A percentile compares a stretch with the other conserved stretches of the same genome.
These are phyloP conservation scores for Melipona bicolor DNA, from an alignment of 2,888 invertebrate species.

Conservation along the genomic window DNA sequence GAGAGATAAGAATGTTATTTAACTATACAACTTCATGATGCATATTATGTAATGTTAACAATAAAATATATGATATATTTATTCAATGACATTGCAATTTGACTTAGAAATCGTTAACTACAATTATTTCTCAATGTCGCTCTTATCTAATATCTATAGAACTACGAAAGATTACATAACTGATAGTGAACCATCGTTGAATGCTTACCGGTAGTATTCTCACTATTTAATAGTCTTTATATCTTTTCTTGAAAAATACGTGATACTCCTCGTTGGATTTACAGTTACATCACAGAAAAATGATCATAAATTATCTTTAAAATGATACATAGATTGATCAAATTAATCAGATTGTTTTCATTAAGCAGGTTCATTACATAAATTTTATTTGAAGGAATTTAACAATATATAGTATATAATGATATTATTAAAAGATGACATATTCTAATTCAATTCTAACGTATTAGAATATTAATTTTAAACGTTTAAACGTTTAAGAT, in stretches of 20 bases:
- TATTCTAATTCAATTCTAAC: not conserved
- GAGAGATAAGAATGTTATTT: too few relatives aligned
- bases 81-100: not conserved
- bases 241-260: not conserved
- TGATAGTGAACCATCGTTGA: conserved; percentile 15
- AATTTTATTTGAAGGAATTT: not conserved
- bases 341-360: not conserved
- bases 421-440: not conserved
- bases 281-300: not conserved
- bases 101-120: not conserved
- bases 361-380: not conserved
- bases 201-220: conserved; percentile 25
- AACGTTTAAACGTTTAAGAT: not conserved
- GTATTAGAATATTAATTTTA: not conserved
- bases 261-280: not conserved
- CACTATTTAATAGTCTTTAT: not conserved
- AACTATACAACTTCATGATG: too few relatives aligned
- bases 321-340: not conserved
- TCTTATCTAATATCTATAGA: conserved; percentile 39
- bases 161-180: conserved; percentile 29
- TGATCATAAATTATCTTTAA: not conserved
- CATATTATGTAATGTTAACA: not conserved
- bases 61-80: not conserved
- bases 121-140: not conserved
- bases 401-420: not conserved